Percentiles rank a stretch among this genome's conserved stretches.
Evolutionary conservation across 2,113 vertebrate genomes (phyloP).

Genomic region (Patagioenas fasciata): DNA sequence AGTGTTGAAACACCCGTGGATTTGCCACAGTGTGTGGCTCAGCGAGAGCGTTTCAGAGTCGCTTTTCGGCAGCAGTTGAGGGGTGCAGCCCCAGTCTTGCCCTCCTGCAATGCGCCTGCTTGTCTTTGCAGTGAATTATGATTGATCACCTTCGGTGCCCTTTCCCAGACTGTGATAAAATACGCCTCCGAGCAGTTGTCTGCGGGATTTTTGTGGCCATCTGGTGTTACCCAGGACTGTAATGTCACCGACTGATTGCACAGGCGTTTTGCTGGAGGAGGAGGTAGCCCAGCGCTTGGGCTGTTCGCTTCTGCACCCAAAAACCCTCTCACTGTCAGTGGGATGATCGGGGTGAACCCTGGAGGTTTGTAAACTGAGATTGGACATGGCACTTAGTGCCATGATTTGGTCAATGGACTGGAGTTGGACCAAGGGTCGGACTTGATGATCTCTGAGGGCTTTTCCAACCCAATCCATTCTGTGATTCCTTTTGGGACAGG

Average conservation of each 20-base stretch:
- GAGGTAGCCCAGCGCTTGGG: not conserved
- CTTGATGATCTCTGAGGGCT: too few relatives aligned
- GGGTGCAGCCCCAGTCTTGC: not conserved
- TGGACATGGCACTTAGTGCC: too few relatives aligned
- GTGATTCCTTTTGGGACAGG: not conserved
- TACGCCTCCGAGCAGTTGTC: not conserved
- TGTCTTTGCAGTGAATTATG: not conserved
- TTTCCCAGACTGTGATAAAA: constrained; percentile 18
- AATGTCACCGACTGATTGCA: not conserved
- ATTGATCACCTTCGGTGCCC: not conserved
- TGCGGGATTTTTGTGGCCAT: not conserved
- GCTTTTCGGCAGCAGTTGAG: not conserved
- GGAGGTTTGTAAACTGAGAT: too few relatives aligned
- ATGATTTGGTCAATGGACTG: too few relatives aligned
- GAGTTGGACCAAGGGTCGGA: too few relatives aligned
- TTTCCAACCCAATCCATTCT: too few relatives aligned
- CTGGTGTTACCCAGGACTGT: not conserved
- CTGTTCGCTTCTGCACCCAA: not conserved
- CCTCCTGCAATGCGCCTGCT: not conserved
- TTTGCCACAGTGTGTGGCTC: fast-evolving
- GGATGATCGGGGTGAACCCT: not conserved
- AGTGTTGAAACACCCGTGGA: not conserved
- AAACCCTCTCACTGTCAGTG: not conserved
- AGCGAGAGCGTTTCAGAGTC: not conserved
- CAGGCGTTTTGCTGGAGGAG: not conserved